These are phyloP conservation scores for Brachyistius frenatus DNA, from an alignment of 2,113 vertebrate species.

Conservation along the genomic window DNA sequence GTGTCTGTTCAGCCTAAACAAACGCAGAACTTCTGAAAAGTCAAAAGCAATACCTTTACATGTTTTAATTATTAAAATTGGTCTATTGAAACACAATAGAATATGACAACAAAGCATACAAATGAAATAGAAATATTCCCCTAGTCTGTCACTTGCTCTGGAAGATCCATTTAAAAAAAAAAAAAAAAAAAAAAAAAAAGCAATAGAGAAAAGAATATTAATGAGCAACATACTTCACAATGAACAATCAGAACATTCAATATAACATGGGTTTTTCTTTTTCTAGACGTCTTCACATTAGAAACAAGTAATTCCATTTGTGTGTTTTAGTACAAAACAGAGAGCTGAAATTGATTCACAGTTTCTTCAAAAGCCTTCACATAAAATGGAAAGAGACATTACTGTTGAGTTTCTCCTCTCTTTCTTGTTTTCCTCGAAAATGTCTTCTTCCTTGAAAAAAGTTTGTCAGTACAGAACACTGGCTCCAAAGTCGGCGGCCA, in stretches of 20 bases:
- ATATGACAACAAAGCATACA: slow-evolving; percentile 88
- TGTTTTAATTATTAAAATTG: slow-evolving; percentile 88
- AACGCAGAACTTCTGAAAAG: slow-evolving; percentile 9
- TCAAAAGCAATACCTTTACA: slow-evolving; percentile 75
- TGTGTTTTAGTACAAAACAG: slow-evolving; percentile 72
- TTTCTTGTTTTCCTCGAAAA: slow-evolving; percentile 44
- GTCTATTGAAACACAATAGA: slow-evolving; percentile 88
- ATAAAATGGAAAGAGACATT: slow-evolving; percentile 65
- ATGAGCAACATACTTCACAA: slow-evolving; percentile 85
- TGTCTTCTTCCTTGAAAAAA: slow-evolving; percentile 56
- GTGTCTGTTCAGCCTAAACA: slow-evolving; percentile 6
- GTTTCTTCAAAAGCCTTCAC: slow-evolving; percentile 78
- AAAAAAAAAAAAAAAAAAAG: slow-evolving; percentile 62
- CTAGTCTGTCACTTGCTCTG: slow-evolving; percentile 79
- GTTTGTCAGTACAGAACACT: slow-evolving; percentile 45
- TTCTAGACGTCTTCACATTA: slow-evolving; percentile 82
- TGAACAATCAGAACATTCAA: slow-evolving; percentile 84
- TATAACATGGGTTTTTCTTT: slow-evolving; percentile 70
- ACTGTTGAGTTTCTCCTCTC: slow-evolving; percentile 23
- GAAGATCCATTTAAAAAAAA: slow-evolving; percentile 81
- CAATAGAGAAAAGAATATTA: slow-evolving; percentile 68
- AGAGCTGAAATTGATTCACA: slow-evolving; percentile 77
- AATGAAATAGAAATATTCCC: slow-evolving; percentile 85
- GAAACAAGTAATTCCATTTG: slow-evolving; percentile 74
- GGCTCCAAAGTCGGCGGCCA: slow-evolving; percentile 34